Evolutionary conservation across 2,888 invertebrate species (phyloP).

Genomic region (Polyommatus icarus): DNA sequence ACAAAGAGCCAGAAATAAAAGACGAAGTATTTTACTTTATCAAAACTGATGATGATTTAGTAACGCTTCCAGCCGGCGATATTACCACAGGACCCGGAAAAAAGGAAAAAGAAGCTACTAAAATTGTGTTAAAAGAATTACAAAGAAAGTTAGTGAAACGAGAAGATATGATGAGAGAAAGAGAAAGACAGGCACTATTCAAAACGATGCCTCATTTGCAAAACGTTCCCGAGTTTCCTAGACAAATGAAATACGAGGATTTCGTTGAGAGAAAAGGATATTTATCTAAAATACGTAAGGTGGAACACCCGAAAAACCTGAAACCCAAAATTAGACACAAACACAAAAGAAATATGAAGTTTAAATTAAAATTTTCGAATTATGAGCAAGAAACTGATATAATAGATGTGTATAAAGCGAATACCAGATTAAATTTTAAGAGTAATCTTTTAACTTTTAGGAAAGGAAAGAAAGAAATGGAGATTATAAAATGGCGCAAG

Average conservation of each 20-base stretch:
- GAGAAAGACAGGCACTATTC: constrained; percentile 69
- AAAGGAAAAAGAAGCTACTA: constrained; percentile 64
- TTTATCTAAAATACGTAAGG: constrained; percentile 54
- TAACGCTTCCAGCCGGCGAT: constrained; percentile 52
- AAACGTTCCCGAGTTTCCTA: constrained; percentile 67
- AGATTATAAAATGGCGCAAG: constrained; percentile 58
- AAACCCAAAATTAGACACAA: constrained; percentile 47
- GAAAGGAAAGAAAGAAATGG: constrained; percentile 41
- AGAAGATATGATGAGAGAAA: constrained; percentile 73
- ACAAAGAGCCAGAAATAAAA: constrained; percentile 59
- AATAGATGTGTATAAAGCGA: constrained; percentile 50
- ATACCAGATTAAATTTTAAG: constrained; percentile 52
- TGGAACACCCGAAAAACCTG: constrained; percentile 44
- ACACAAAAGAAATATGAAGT: constrained; percentile 47
- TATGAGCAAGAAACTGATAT: constrained; percentile 54
- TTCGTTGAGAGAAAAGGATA: constrained; percentile 56
- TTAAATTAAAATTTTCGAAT: constrained; percentile 46
- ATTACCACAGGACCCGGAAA: constrained; percentile 63
- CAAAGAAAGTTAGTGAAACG: constrained; percentile 69
- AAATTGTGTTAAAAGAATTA: constrained; percentile 65
- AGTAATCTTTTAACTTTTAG: constrained; percentile 52
- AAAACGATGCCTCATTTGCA: constrained; percentile 73
- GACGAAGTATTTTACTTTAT: constrained; percentile 76
- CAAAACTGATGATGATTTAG: constrained; percentile 65
- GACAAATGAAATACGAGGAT: constrained; percentile 64